Evolutionary conservation across 2,888 invertebrate genomes (phyloP).

Genomic region (Diploptera punctata): DNA sequence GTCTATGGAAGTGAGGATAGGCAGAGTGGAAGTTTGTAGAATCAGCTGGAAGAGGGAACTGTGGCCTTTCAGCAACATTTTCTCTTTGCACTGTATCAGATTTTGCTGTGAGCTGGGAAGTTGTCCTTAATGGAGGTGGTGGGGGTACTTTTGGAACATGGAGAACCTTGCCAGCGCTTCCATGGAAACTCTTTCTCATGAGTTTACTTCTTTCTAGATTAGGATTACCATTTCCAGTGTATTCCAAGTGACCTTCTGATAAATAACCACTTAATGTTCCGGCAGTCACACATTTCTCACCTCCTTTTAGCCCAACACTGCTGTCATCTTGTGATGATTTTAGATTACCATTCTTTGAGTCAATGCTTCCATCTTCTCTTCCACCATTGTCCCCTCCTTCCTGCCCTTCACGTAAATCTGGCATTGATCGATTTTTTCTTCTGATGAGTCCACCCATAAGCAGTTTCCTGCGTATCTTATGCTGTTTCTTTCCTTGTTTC

Average conservation of each 20-base stretch:
- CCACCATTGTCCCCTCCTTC: constrained; percentile 42
- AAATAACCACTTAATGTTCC: constrained; percentile 75
- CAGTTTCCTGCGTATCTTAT: constrained; percentile 85
- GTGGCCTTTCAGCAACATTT: constrained; percentile 8
- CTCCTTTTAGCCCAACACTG: constrained; percentile 66
- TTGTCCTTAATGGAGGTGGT: constrained; percentile 80
- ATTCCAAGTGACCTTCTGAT: constrained; percentile 87
- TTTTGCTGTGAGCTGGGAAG: constrained; percentile 78
- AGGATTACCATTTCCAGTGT: constrained; percentile 64
- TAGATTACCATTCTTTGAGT: constrained; percentile 39
- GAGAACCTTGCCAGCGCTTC: constrained; percentile 80
- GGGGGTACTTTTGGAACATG: constrained; percentile 86
- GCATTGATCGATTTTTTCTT: constrained; percentile 90
- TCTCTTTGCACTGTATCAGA: constrained; percentile 48
- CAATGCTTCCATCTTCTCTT: constrained; percentile 43
- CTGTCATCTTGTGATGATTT: constrained; percentile 67
- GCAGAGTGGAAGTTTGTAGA: constrained; percentile 6
- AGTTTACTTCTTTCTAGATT: constrained; percentile 85
- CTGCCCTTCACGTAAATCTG: constrained; percentile 85
- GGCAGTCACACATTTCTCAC: constrained; percentile 49
- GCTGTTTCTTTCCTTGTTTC: constrained; percentile 77
- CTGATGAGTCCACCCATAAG: constrained; percentile 89
- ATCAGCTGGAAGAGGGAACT: constrained; percentile 44
- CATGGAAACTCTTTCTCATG: constrained; percentile 89
- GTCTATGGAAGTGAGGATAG: constrained; percentile 10